phyloP scores from a whole-genome alignment of 2,888 invertebrate species.

The Dolichomitus sp. region DNA sequence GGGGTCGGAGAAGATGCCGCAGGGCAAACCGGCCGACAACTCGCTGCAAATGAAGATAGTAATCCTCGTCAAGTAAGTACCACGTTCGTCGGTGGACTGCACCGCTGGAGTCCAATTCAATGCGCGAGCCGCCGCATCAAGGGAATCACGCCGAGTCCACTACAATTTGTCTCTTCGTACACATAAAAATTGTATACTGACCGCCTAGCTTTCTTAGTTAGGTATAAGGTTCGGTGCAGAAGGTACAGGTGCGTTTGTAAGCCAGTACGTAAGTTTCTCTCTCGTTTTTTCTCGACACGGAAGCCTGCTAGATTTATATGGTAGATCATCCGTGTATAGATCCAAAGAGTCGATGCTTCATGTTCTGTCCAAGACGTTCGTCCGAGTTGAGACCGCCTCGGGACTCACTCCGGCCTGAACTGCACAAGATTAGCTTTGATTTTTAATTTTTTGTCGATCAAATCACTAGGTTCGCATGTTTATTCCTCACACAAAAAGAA shows the following conservation, averaged over 20 bases:
- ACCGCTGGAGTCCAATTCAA: slow-evolving; percentile 69
- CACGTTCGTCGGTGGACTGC: slow-evolving; percentile 63
- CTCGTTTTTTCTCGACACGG: slow-evolving; percentile 55
- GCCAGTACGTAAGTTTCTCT: slow-evolving; percentile 50
- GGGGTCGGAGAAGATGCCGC: slow-evolving; percentile 59
- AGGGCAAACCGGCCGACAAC: slow-evolving; percentile 68
- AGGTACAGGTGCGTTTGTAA: slow-evolving; percentile 23
- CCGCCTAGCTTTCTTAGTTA: slow-evolving; percentile 50
- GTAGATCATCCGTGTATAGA: slow-evolving; percentile 53
- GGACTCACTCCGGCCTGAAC: not conserved
- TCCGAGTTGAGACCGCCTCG: not conserved
- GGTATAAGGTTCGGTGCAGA: slow-evolving; percentile 30
- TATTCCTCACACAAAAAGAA: not conserved
- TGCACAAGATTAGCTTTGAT: not conserved
- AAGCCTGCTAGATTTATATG: slow-evolving; percentile 59
- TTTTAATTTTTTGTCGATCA: not conserved
- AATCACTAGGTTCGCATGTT: not conserved
- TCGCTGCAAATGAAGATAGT: slow-evolving; percentile 71
- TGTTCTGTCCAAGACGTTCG: slow-evolving; percentile 25
- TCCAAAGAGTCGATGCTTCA: slow-evolving; percentile 37
- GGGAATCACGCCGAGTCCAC: slow-evolving; percentile 61
- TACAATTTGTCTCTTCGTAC: slow-evolving; percentile 67
- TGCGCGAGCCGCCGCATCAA: slow-evolving; percentile 53
- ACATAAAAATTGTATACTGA: slow-evolving; percentile 65
- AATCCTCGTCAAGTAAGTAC: slow-evolving; percentile 71